Evolutionary conservation across 2,797 vertebrate genomes (phyloP).

Genomic region (Loriculus beryllinus): DNA sequence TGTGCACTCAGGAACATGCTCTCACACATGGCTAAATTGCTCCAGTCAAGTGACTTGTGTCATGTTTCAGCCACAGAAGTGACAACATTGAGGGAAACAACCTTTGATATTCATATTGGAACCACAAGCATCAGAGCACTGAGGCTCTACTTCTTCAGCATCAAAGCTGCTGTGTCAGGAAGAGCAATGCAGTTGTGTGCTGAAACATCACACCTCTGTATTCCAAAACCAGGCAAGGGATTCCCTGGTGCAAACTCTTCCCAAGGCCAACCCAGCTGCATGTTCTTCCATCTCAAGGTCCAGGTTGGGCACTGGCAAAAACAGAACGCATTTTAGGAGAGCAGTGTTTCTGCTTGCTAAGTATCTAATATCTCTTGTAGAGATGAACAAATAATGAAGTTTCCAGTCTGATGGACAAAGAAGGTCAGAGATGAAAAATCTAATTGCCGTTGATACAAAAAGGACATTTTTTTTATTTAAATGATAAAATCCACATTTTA

Average conservation of each 20-base stretch:
- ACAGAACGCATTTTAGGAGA: background rate
- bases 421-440: background rate
- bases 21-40: fast-evolving
- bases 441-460: background rate
- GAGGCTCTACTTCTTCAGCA: background rate
- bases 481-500: background rate
- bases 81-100: background rate
- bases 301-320: background rate
- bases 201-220: background rate
- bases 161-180: background rate
- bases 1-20: fast-evolving
- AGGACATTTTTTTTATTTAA: background rate
- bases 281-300: background rate
- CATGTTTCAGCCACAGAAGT: background rate
- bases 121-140: background rate
- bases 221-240: background rate
- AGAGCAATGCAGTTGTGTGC: no score
- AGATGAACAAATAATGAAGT: background rate
- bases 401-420: background rate
- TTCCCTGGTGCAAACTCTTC: background rate
- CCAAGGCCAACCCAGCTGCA: background rate
- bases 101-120: background rate
- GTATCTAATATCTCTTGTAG: background rate
- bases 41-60: background rate
- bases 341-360: background rate